These are phyloP conservation scores for Shinisaurus crocodilurus DNA, from an alignment of 2,113 vertebrate species.

Conservation along the genomic window DNA sequence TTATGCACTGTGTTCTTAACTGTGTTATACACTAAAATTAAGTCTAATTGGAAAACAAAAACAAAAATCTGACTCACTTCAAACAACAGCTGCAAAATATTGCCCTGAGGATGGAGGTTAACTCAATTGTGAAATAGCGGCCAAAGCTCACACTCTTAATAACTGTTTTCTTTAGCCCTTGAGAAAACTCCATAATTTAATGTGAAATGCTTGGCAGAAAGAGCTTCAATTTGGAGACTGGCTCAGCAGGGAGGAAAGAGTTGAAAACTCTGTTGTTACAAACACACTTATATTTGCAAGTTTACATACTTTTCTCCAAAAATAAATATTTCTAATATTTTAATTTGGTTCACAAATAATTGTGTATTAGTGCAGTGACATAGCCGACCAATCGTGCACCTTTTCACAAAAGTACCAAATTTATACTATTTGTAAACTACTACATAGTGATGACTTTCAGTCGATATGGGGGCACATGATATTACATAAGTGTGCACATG, in stretches of 20 bases:
- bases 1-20: conserved; percentile 25
- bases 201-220: conserved; percentile 55
- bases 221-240: conserved; percentile 40
- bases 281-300: conserved; percentile 54
- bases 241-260: conserved; percentile 26
- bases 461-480: background rate
- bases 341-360: background rate
- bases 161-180: conserved; percentile 55
- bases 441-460: background rate
- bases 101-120: conserved; percentile 60
- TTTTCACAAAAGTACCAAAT: background rate
- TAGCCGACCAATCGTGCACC: background rate
- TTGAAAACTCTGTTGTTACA: conserved; percentile 51
- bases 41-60: conserved; percentile 58
- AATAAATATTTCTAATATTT: conserved; percentile 49
- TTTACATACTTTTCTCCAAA: conserved; percentile 50
- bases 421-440: background rate
- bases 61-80: conserved; percentile 51
- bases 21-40: conserved; percentile 48
- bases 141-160: conserved; percentile 49
- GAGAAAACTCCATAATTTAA: conserved; percentile 50
- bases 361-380: background rate
- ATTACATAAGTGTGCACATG: background rate
- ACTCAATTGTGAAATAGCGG: conserved; percentile 61
- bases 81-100: conserved; percentile 63